These are phyloP conservation scores for Luidia sarsii DNA, from an alignment of 53 echinoderm and acorn worm genomes.

Conservation along the genomic window DNA sequence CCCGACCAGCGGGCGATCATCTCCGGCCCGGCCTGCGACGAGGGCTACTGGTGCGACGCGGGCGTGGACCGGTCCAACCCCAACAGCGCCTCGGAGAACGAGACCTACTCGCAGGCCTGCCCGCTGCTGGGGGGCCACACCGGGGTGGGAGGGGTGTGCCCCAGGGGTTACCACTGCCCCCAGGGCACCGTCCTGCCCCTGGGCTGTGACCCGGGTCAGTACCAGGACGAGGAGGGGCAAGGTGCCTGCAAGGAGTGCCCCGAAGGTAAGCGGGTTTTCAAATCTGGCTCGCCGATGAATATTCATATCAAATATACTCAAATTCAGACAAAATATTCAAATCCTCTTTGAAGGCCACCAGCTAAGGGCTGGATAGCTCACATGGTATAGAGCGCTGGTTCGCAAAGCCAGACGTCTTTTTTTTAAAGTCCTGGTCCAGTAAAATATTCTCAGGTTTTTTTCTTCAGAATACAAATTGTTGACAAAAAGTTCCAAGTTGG, in stretches of 20 bases:
- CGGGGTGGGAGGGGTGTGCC: conserved; percentile 92
- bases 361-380: no score
- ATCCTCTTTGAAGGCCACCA: no score
- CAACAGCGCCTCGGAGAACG: conserved; percentile 72
- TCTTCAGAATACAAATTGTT: no score
- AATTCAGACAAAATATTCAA: no score
- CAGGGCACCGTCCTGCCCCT: conserved; percentile 81
- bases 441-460: no score
- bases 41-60: conserved; percentile 97
- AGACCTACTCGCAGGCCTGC: conserved; percentile 91
- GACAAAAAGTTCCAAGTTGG: no score
- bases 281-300: not conserved
- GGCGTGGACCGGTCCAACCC: conserved; percentile 91
- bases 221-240: conserved; percentile 91
- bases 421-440: no score
- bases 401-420: no score
- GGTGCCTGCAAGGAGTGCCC: conserved; percentile 80
- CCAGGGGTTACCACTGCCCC: conserved; percentile 80
- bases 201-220: conserved; percentile 81
- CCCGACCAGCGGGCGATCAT: conserved; percentile 69
- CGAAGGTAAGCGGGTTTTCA: conserved; percentile 65
- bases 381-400: no score
- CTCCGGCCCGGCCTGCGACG: conserved; percentile 69
- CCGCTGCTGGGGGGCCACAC: conserved; percentile 96
- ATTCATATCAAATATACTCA: no score